Percentiles rank a stretch among this genome's conserved stretches.
Evolutionary conservation across 92 coral and sea anemone species (phyloP).

Genomic region (Blastomussa wellsi): DNA sequence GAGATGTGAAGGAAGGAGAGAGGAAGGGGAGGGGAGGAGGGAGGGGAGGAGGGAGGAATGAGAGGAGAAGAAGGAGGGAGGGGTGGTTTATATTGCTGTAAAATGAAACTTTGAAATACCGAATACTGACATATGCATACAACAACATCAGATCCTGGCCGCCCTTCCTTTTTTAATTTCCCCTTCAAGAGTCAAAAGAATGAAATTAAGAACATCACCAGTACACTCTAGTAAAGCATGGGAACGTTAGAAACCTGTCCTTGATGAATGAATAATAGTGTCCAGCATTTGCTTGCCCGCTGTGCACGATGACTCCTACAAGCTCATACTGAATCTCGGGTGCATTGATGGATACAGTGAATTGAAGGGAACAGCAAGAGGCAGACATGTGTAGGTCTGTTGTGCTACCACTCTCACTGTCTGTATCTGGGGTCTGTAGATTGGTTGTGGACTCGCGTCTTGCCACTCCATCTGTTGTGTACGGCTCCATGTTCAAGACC

Average conservation of each 20-base stretch:
- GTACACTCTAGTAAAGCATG: neutral
- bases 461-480: constrained; percentile 85
- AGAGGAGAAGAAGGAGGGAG: no score
- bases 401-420: constrained; percentile 71
- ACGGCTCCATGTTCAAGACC: constrained; percentile 88
- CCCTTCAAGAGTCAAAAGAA: no score
- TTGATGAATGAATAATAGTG: constrained; percentile 85
- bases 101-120: no score
- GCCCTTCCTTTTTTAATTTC: no score
- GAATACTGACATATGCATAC: no score
- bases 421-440: constrained; percentile 41
- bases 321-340: constrained; percentile 82
- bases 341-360: constrained; percentile 50
- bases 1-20: no score
- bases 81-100: no score
- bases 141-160: no score
- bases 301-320: constrained; percentile 84
- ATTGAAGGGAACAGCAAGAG: constrained; percentile 68
- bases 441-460: constrained; percentile 62
- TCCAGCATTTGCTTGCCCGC: constrained; percentile 92
- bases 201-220: neutral
- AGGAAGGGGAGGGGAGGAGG: no score
- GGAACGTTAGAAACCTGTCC: constrained; percentile 56
- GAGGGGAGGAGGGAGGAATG: no score
- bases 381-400: constrained; percentile 68